Percentiles rank a stretch among this genome's conserved stretches.
These are phyloP conservation scores for Hofmannophila pseudospretella DNA, from an alignment of 2,888 invertebrate species.

Conservation along the genomic window DNA sequence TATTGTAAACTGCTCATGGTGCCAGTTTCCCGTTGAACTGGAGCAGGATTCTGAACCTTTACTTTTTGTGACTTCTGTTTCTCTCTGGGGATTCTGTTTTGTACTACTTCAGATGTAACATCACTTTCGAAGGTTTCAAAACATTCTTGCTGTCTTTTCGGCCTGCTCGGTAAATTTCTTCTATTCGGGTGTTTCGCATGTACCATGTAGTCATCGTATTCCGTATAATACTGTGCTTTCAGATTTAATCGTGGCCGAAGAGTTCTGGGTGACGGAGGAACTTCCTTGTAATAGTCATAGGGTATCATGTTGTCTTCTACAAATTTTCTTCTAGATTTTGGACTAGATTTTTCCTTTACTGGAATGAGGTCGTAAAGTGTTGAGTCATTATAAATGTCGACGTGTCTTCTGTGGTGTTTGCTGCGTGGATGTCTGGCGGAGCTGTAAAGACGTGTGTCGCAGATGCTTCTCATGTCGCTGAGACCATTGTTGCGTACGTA, in stretches of 20 bases:
- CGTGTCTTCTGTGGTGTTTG: conserved; percentile 26
- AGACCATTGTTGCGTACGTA: conserved; percentile 27
- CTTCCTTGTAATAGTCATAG: conserved; percentile 46
- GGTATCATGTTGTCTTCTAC: conserved; percentile 33
- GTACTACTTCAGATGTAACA: conserved; percentile 15
- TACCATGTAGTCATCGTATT: conserved; percentile 34
- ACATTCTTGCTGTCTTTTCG: conserved; percentile 17
- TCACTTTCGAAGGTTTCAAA: conserved; percentile 23
- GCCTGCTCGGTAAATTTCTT: conserved; percentile 19
- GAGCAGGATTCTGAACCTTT: conserved; percentile 17
- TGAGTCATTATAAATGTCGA: conserved; percentile 47
- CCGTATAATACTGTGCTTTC: conserved; percentile 44
- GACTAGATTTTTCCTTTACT: conserved; percentile 63
- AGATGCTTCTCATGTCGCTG: conserved; percentile 49
- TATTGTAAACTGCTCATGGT: conserved; percentile 32
- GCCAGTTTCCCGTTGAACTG: conserved; percentile 25
- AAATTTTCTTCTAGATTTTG: conserved; percentile 53
- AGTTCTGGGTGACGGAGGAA: conserved; percentile 60
- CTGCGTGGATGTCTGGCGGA: conserved; percentile 31
- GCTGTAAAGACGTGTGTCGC: conserved; percentile 54
- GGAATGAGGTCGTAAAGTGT: conserved; percentile 58
- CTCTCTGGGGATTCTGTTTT: conserved; percentile 8
- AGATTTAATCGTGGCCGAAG: conserved; percentile 56
- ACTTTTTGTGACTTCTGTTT: conserved; percentile 11
- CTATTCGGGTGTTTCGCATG: conserved; percentile 16